Percentiles rank a stretch among this genome's conserved stretches.
These are phyloP conservation scores for Polyploca ridens DNA, from an alignment of 2,888 invertebrate genomes.

Conservation along the genomic window DNA sequence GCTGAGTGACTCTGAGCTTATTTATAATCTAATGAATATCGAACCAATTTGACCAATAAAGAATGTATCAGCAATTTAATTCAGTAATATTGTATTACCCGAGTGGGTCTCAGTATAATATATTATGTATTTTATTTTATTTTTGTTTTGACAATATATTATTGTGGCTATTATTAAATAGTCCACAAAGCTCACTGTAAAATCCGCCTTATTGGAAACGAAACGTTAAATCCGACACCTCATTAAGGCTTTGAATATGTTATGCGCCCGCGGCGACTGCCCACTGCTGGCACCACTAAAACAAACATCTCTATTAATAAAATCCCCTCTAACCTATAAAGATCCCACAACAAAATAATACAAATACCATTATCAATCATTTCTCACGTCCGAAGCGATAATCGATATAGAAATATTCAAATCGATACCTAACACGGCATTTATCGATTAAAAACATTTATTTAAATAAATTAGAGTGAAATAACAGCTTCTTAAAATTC, in stretches of 20 bases:
- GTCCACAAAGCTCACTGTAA: neutral
- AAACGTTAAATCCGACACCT: slow-evolving; percentile 68
- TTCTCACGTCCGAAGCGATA: slow-evolving; percentile 57
- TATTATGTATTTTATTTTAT: neutral
- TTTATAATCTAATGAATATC: too few species aligned
- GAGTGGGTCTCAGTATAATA: neutral
- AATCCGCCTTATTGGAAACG: slow-evolving; percentile 49
- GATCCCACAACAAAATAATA: slow-evolving; percentile 58
- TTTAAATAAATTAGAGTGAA: slow-evolving; percentile 53
- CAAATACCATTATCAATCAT: slow-evolving; percentile 73
- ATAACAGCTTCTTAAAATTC: slow-evolving; percentile 8
- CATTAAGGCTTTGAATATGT: slow-evolving; percentile 64
- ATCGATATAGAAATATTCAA: slow-evolving; percentile 68
- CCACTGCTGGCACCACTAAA: slow-evolving; percentile 58
- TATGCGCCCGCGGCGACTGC: slow-evolving; percentile 69
- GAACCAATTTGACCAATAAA: too few species aligned
- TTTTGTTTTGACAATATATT: neutral
- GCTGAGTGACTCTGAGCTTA: too few species aligned
- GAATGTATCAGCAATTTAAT: too few species aligned
- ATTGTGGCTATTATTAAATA: too few species aligned
- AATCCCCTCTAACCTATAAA: slow-evolving; percentile 54
- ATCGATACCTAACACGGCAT: slow-evolving; percentile 55
- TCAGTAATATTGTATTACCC: too few species aligned
- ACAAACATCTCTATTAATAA: slow-evolving; percentile 81
- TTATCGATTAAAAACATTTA: slow-evolving; percentile 54